Base-by-base conservation (phyloP, 1,140 invertebrate species). In the Ditylenchus dipsaci region DNA sequence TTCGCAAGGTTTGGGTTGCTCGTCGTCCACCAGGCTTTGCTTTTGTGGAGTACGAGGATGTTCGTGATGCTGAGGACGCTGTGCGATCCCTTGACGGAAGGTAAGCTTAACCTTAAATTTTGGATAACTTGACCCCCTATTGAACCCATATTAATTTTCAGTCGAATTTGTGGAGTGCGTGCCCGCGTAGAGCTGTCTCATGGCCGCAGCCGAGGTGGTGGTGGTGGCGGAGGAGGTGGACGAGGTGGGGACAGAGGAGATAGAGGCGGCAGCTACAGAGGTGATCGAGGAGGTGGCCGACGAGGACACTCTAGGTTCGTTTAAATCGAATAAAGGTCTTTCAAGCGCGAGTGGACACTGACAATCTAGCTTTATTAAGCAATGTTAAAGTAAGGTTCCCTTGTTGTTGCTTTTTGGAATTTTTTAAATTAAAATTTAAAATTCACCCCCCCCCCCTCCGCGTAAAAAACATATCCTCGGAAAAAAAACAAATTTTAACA, bases 21-120 rank as follows among this genome's bases (percentile, higher is more conserved):
- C 86, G 92, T 76, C 94, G 95, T 84, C 91, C 91, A 11, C 90
- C 90, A 53, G 93, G 93, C 42, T 96, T 96, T 86, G 93, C 92
- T 15, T 96, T 96, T 86, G 90, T 96, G 19, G 92, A 95, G 84
- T 96, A 93, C 85, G 93, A 96, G 85, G 93, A 93, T 84, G 88
- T 89, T 78, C 89, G 91, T 81, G 93, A 96, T 85, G 93, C 93
- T 8, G 91, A 93, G 82, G 93, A 97, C 86, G 91, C 92, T 17
- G 90, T 93, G n/a, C 86, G 91, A 78, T 92, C 89, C 58, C 85
- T 97, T 67, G 93, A 97, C 87, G 94, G 94, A 83, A 61, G 65
- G 81, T 82, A 56, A 73, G 74, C 73, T 66, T 61, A 21, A 15
- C 68, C 17, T 73, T 63, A n/a, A 5, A 61, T 5, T 33, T 29